Conservation (phyloP, 2,113 vertebrate genomes). For the Turnix velox region DNA sequence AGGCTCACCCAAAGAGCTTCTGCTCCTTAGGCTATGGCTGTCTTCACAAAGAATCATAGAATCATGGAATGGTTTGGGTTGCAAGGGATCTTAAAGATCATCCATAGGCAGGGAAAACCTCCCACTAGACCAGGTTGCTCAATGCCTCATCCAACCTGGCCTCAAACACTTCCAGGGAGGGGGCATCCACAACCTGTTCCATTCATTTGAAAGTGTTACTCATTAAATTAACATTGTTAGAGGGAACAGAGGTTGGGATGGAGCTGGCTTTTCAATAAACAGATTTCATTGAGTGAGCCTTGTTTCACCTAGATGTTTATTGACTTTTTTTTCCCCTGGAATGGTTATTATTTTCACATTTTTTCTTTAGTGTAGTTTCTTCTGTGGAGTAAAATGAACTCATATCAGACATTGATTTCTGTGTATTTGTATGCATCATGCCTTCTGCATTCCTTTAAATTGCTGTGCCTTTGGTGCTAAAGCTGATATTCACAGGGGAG, state of each 20-base stretch:
- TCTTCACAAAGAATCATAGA: background rate
- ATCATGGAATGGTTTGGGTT: no score
- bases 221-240: background rate
- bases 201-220: background rate
- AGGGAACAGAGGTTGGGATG: background rate
- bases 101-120: no score
- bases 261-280: background rate
- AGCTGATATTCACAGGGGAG: background rate
- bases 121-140: no score
- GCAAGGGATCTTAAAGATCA: no score
- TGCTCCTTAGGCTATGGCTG: background rate
- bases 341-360: background rate
- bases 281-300: background rate
- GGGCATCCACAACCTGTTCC: no score
- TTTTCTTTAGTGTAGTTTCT: background rate
- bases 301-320: constrained; percentile 11
- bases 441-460: background rate
- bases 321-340: background rate
- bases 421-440: background rate
- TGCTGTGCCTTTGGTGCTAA: background rate
- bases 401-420: constrained; percentile 1
- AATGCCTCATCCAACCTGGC: no score
- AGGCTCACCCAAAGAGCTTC: background rate
- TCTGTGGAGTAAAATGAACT: background rate
- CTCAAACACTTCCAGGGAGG: no score